Evolutionary conservation across 1,140 invertebrate genomes (phyloP), one percentile per base, ranked within the genome.

Genomic region (Oreohelix idahoensis): DNA sequence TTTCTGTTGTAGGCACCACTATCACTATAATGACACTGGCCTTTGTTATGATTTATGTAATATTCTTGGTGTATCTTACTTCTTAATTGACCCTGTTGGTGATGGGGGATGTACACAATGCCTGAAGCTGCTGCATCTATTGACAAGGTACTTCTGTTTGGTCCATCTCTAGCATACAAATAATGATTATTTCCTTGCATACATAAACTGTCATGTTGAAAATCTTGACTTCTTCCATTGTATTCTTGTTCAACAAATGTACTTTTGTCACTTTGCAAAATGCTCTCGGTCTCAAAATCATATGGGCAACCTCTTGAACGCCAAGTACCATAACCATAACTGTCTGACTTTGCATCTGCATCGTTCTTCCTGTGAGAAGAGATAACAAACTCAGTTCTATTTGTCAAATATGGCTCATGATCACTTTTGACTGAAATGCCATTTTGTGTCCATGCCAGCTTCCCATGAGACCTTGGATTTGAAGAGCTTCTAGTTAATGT

Each of bases 241-340:
- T 4, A 23, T 58, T 23, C 51, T 15, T 58, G 51, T 58, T 23
- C 51, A 23, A 20, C 4, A 23, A 26, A 26, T 58, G 26, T 58
- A 4, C 23, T 23, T 2, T 26, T 58, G 51, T 58, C 2, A 10
- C 51, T 23, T 2, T 5, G 23, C 51, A 58, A 58, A 4, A 23
- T 26, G 2, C 51, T 58, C 2, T 4, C 51, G 4, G 8, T 5
- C 51, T 58, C 10, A 58, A 58, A 58, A 23, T 66, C 63, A 32
- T n/a, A 8, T 13, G 63, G 5, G 29, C 17, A n/a, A 66, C 29
- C 8, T 66, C 29, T 66, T 1, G 71, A 74, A 26, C 71, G 20
- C 71, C 71, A 74, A 20, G 38, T 39, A 23, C 71, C 71, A 26
- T 74, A 74, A 29, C 71, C 71, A 74, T 74, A 26, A 26, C 71